Evolutionary conservation across 2,888 invertebrate species (phyloP), one percentile per base, ranked within the genome.

Genomic region (Galerucella nymphaeae): DNA sequence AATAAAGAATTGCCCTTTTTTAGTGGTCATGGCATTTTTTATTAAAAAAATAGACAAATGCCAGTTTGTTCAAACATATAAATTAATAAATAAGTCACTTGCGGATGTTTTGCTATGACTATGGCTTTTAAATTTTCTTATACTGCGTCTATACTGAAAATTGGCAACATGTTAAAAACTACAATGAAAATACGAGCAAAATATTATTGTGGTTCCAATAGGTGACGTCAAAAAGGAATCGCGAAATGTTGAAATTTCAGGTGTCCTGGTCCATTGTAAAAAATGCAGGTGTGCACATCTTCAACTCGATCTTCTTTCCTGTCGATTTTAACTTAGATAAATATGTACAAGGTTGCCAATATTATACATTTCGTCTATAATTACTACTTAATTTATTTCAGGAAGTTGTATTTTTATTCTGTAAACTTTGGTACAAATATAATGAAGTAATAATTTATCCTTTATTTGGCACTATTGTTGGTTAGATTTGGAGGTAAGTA

Each of bases 211-310:
- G 74, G 74, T 70, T 77, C 75, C 72, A 58, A 48, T 30, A 53
- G 16, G 30, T 42, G 69, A 69, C 61, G 42, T 30, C 61, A 50
- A 69, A 58, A 53, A 58, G 70, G 70, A 76, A 79, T 80, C 82
- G 82, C 82, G 83, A 83, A 83, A 84, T 83, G 83, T 83, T 80
- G 80, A 83, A 82, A 83, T 83, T 82, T 84, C 84, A 84, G 84
- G 84, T 84, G 84, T 84, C 81, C 83, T 77, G 72, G 76, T 80
- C 83, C 83, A 84, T 84, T 84, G 84, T 84, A 82, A 84, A 84
- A 38, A 84, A 83, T 83, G 84, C 84, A 84, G 84, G 84, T 84
- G 84, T 84, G 82, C 84, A 81, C 76, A 76, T 73, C 79, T 74
- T 41, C 18, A 61, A 42, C 18, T 58, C 53, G 10, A 23, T 58